These are phyloP conservation scores for Gari tellinella DNA, from an alignment of 2,888 invertebrate genomes.

Conservation along the genomic window DNA sequence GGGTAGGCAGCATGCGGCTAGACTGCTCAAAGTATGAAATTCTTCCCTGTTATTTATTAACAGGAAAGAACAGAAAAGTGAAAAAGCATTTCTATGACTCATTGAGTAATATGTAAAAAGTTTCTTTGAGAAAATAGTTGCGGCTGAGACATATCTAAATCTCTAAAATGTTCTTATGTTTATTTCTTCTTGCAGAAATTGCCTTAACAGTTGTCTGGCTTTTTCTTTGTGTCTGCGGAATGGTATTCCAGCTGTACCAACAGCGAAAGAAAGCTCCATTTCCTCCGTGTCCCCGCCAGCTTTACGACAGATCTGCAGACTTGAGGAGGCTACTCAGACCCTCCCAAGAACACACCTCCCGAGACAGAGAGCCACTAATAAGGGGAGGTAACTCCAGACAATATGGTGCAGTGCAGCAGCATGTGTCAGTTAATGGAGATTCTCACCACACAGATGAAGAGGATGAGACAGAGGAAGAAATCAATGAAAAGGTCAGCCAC, in stretches of 20 bases:
- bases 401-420: conserved; percentile 4
- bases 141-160: no score
- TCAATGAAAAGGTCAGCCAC: no score
- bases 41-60: no score
- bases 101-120: no score
- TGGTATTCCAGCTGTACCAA: conserved; percentile 86
- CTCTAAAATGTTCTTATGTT: neutral
- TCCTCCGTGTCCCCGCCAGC: conserved; percentile 86
- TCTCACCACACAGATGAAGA: no score
- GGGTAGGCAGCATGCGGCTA: no score
- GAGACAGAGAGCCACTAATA: conserved; percentile 46
- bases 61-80: no score
- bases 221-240: conserved; percentile 86
- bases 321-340: conserved; percentile 18
- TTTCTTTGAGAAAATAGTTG: no score
- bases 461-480: no score
- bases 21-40: no score
- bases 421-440: no score
- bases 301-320: conserved; percentile 24
- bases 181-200: conserved; percentile 86
- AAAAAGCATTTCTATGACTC: no score
- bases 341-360: neutral
- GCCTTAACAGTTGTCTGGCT: conserved; percentile 87
- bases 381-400: conserved; percentile 33
- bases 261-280: conserved; percentile 88